These are phyloP conservation scores for Agrotis segetum DNA, from an alignment of 2,888 invertebrate species.

Conservation along the genomic window DNA sequence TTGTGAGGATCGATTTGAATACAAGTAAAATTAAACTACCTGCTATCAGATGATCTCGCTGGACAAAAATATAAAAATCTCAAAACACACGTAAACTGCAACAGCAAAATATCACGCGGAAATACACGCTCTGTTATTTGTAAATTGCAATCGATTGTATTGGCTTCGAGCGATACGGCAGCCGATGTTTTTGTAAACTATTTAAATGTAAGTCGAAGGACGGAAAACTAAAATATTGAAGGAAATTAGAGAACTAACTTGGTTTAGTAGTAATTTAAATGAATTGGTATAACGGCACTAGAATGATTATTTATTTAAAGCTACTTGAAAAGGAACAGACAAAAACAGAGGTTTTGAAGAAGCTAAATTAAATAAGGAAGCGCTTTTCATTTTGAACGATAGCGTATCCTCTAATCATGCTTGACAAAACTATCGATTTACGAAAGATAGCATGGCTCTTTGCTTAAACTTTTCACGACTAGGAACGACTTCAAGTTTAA, in stretches of 20 bases:
- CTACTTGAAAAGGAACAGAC: too few species aligned
- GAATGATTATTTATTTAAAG: too few species aligned
- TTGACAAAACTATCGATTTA: too few species aligned
- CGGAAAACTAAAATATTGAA: neutral
- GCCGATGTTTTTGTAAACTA: conserved; percentile 28
- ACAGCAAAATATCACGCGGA: conserved; percentile 16
- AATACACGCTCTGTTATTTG: conserved; percentile 24
- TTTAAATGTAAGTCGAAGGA: conserved; percentile 2
- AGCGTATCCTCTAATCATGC: too few species aligned
- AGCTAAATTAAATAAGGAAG: neutral
- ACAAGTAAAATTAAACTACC: neutral
- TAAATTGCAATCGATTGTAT: conserved; percentile 43
- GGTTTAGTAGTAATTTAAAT: neutral
- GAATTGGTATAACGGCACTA: too few species aligned
- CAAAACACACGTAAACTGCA: conserved; percentile 1
- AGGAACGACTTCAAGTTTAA: too few species aligned
- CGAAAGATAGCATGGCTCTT: too few species aligned
- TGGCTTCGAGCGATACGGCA: conserved; percentile 20
- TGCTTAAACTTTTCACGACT: too few species aligned
- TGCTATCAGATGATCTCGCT: too few species aligned
- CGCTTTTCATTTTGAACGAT: neutral
- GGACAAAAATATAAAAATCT: neutral
- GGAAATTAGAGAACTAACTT: neutral
- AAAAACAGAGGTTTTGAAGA: neutral
- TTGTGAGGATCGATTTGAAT: too few species aligned